These are phyloP conservation scores for Leptopilina syphax DNA, from an alignment of 2,888 invertebrate species.

Conservation along the genomic window DNA sequence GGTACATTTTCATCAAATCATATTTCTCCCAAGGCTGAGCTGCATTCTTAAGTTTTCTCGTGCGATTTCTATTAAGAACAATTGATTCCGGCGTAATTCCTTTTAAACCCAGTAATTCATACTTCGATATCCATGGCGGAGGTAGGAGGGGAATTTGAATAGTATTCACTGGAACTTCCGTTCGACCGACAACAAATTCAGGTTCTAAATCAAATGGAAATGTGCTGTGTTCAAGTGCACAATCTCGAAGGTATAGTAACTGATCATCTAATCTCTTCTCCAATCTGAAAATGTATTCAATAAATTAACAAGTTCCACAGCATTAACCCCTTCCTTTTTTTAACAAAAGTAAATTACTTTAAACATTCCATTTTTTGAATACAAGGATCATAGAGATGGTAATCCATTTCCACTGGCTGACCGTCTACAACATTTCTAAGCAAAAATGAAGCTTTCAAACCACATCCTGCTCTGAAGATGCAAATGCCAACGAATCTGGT, in stretches of 20 bases:
- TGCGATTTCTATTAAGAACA: conserved; percentile 78
- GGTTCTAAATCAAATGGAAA: conserved; percentile 95
- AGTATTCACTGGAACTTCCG: conserved; percentile 87
- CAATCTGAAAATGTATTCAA: conserved; percentile 77
- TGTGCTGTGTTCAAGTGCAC: conserved; percentile 93
- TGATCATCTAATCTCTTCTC: conserved; percentile 96
- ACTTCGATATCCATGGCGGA: conserved; percentile 93
- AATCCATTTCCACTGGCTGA: conserved; percentile 86
- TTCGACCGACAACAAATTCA: conserved; percentile 87
- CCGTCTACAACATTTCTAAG: conserved; percentile 96
- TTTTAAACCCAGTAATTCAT: conserved; percentile 88
- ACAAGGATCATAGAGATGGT: conserved; percentile 95
- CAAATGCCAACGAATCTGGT: conserved; percentile 97
- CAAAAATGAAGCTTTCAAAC: conserved; percentile 90
- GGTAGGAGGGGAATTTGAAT: conserved; percentile 84
- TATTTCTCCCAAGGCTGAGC: conserved; percentile 91
- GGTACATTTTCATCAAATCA: conserved; percentile 96
- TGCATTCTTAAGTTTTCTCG: conserved; percentile 74
- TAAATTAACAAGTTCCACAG: not conserved
- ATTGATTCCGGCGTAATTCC: conserved; percentile 84
- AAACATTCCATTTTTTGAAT: conserved; percentile 94
- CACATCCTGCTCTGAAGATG: conserved; percentile 89
- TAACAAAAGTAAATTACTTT: conserved; percentile 66
- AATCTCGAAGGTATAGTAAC: conserved; percentile 92
- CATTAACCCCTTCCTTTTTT: no score